phyloP scores from a whole-genome alignment of 2,888 invertebrate species.

The Agriopis aurantiaria region DNA sequence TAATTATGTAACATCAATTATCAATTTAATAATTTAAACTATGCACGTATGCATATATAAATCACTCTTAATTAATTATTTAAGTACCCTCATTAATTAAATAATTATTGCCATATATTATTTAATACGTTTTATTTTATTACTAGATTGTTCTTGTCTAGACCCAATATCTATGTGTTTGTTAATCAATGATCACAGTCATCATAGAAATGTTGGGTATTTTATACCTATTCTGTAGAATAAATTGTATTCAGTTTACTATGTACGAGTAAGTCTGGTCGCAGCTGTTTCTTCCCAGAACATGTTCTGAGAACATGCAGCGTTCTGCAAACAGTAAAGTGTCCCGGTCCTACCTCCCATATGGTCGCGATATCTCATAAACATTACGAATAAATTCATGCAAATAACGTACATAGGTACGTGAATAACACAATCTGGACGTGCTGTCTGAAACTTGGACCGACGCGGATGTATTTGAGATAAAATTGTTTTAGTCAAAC shows the following conservation, averaged over 20 bases:
- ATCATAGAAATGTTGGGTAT: neutral
- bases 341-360: conserved; percentile 4
- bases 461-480: neutral
- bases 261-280: neutral
- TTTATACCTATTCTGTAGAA: neutral
- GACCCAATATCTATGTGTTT: no score
- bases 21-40: no score
- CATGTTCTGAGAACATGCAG: conserved; percentile 7
- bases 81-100: no score
- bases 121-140: no score
- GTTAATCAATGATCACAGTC: no score
- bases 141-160: no score
- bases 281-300: conserved; percentile 12
- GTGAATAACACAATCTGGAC: conserved; percentile 21
- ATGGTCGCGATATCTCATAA: conserved; percentile 30
- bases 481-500: neutral
- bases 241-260: conserved; percentile 11
- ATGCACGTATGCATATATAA: no score
- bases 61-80: no score
- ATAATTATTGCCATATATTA: no score
- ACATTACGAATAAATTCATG: conserved; percentile 32
- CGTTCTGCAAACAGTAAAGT: conserved; percentile 12
- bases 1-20: no score
- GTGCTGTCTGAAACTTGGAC: conserved; percentile 13
- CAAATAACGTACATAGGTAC: conserved; percentile 25